Percentiles rank a stretch among this genome's conserved stretches.
These are phyloP conservation scores for Notodromas monacha DNA, from an alignment of 2,888 invertebrate genomes.

Conservation along the genomic window DNA sequence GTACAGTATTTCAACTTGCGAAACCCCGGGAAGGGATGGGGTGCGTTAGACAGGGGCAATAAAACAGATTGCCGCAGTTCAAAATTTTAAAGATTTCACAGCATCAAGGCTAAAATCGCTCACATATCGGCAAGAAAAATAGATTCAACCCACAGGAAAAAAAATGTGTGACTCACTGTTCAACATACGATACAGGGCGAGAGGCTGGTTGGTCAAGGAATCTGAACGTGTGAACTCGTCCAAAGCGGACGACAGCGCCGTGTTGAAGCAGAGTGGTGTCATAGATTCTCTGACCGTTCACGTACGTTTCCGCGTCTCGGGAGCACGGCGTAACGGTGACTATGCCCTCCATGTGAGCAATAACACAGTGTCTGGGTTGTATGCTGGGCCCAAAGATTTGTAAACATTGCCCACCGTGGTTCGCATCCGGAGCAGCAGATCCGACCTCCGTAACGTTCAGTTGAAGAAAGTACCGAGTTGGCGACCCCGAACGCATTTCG, in stretches of 20 bases:
- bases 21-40: too few species aligned
- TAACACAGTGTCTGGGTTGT: constrained; percentile 73
- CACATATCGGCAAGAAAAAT: too few species aligned
- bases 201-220: constrained; percentile 17
- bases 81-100: too few species aligned
- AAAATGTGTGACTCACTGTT: constrained; percentile 20
- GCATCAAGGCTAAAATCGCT: too few species aligned
- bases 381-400: constrained; percentile 50
- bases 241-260: constrained; percentile 20
- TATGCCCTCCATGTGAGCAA: constrained; percentile 59
- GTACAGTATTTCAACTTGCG: too few species aligned
- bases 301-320: constrained; percentile 68
- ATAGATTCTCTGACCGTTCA: constrained; percentile 63
- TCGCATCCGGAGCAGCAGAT: constrained; percentile 27
- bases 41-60: too few species aligned
- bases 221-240: constrained; percentile 20
- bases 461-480: constrained; percentile 15
- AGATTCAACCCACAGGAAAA: too few species aligned
- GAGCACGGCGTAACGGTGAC: constrained; percentile 75
- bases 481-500: neutral
- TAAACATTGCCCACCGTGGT: constrained; percentile 14
- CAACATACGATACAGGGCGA: neutral
- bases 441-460: constrained; percentile 33
- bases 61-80: too few species aligned
- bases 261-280: constrained; percentile 54